Percentiles rank a stretch among this genome's conserved stretches.
Conservation (phyloP, 53 echinoderm and acorn worm species). For the Paelopatides confundens region DNA sequence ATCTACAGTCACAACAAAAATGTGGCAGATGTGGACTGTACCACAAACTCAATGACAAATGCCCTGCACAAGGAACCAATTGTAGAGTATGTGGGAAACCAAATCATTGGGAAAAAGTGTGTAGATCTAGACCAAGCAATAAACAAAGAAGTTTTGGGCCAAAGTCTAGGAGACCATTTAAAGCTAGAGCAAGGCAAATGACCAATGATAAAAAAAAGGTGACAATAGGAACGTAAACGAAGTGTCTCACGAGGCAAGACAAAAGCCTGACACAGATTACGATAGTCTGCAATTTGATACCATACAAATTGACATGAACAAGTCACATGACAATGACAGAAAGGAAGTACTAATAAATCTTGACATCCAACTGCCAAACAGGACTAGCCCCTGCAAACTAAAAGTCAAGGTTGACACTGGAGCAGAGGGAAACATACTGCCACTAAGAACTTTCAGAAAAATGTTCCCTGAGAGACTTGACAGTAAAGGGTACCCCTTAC, state of each 20-base stretch:
- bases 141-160: background rate
- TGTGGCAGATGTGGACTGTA: background rate
- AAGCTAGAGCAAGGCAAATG: too few relatives aligned
- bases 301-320: too few relatives aligned
- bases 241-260: too few relatives aligned
- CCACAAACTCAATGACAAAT: background rate
- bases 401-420: conserved; percentile 55
- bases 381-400: conserved; percentile 12
- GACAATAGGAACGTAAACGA: too few relatives aligned
- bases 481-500: background rate
- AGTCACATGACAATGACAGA: background rate
- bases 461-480: conserved; percentile 59
- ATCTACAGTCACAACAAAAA: too few relatives aligned
- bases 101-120: conserved; percentile 19
- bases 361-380: conserved; percentile 28
- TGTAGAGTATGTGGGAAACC: conserved; percentile 8
- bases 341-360: conserved; percentile 46
- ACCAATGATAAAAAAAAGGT: too few relatives aligned
- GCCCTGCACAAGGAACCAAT: conserved; percentile 14
- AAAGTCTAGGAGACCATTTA: too few relatives aligned
- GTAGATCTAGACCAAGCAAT: background rate
- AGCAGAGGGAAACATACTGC: conserved; percentile 71
- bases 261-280: too few relatives aligned
- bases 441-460: conserved; percentile 47
- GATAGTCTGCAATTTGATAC: too few relatives aligned